Evolutionary conservation across 2,888 invertebrate species (phyloP).

Genomic region (Tanytarsus gracilentus): DNA sequence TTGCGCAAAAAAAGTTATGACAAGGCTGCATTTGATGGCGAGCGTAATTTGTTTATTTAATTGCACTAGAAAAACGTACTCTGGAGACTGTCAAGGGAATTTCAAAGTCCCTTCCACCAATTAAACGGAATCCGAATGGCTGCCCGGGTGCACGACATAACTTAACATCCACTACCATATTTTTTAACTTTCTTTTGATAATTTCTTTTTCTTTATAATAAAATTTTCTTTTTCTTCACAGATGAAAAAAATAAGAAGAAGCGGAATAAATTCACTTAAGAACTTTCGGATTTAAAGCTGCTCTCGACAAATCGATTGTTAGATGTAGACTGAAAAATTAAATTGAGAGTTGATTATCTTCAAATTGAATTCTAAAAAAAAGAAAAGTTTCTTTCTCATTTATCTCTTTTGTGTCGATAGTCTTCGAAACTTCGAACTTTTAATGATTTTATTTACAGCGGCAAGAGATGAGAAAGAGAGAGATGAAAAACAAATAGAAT

Average conservation of each 20-base stretch:
- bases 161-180: conserved; percentile 60
- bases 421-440: too few species aligned
- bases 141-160: conserved; percentile 53
- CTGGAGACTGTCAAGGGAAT: conserved; percentile 65
- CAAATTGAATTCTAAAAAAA: background rate
- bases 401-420: too few species aligned
- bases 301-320: conserved; percentile 16
- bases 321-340: conserved; percentile 13
- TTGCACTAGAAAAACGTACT: too few species aligned
- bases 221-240: conserved; percentile 1
- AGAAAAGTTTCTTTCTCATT: too few species aligned
- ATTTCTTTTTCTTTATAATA: background rate
- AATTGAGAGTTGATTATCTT: conserved; percentile 18
- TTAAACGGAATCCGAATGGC: conserved; percentile 69
- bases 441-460: too few species aligned
- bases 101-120: conserved; percentile 65
- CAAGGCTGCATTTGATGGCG: background rate
- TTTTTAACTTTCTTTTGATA: conserved; percentile 34
- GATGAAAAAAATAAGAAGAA: too few species aligned
- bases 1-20: too few species aligned
- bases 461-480: too few species aligned
- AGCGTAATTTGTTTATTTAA: too few species aligned
- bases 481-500: too few species aligned
- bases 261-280: too few species aligned
- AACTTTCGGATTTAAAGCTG: too few species aligned